phyloP scores from a whole-genome alignment of 2,113 vertebrate genomes.

The Paramisgurnus dabryanus region DNA sequence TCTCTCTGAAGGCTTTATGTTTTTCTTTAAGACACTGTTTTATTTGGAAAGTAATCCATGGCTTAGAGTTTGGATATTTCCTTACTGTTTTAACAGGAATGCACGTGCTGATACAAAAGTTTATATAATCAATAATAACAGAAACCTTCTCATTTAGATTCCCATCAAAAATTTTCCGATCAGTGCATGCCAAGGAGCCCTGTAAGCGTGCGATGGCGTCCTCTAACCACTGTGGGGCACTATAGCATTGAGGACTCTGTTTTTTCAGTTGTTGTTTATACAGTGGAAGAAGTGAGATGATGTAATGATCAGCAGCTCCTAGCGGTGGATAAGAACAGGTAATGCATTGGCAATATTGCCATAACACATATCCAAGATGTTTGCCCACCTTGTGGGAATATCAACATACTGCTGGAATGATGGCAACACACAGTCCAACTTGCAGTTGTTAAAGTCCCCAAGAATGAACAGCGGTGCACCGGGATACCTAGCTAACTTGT shows the following conservation, averaged over 20 bases:
- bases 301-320: not conserved
- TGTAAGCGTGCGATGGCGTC: no score
- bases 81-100: no score
- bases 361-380: conserved; percentile 28
- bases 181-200: no score
- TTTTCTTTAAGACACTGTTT: no score
- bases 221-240: no score
- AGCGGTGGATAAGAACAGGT: not conserved
- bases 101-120: no score
- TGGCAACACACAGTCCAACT: not conserved
- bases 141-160: no score
- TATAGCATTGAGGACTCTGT: no score
- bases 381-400: not conserved
- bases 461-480: not conserved
- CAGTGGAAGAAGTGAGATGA: not conserved
- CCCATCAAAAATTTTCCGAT: no score
- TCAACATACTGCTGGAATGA: conserved; percentile 34
- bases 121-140: no score
- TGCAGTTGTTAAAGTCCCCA: conserved; percentile 20
- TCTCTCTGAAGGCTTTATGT: not conserved
- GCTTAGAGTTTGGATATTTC: no score
- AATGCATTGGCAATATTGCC: conserved; percentile 30
- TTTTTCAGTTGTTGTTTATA: not conserved
- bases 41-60: no score
- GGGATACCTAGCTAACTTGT: not conserved